Conservation (phyloP, 2,797 vertebrate genomes). For the Pyrocephalus nanus region DNA sequence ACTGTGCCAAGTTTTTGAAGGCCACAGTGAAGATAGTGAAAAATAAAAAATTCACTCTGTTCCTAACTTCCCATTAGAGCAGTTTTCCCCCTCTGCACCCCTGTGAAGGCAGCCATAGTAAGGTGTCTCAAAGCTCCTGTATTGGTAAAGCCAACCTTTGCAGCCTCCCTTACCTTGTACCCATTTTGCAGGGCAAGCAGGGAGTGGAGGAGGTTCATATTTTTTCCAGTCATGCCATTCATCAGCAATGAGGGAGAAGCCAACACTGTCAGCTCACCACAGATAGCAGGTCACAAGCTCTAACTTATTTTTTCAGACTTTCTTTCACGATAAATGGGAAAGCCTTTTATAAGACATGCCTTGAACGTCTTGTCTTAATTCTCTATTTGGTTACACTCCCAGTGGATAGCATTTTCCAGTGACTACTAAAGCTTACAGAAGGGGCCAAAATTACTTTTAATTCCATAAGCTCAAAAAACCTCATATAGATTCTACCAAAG, state of each 20-base stretch:
- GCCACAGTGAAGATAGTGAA: background rate
- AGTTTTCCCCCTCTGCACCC: background rate
- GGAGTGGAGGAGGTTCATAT: background rate
- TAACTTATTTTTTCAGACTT: conserved; percentile 17
- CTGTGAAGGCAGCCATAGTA: background rate
- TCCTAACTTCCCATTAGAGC: background rate
- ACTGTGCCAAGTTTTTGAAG: background rate
- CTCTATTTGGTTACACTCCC: background rate
- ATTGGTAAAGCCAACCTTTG: background rate
- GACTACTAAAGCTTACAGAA: background rate
- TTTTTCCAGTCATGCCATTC: background rate
- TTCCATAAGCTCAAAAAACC: background rate
- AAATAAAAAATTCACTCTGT: background rate
- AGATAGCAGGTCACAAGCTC: background rate
- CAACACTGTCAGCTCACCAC: background rate
- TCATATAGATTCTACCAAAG: background rate
- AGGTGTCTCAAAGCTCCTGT: background rate
- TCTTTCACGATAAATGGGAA: conserved; percentile 32
- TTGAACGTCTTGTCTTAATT: conserved; percentile 39
- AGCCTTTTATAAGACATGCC: background rate
- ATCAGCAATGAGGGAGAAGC: background rate
- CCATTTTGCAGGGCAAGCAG: background rate
- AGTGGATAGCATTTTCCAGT: conserved; percentile 14
- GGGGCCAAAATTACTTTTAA: background rate
- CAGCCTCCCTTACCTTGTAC: background rate